phyloP scores from a whole-genome alignment of 1,140 invertebrate species.

The Bombus sibiricus region DNA sequence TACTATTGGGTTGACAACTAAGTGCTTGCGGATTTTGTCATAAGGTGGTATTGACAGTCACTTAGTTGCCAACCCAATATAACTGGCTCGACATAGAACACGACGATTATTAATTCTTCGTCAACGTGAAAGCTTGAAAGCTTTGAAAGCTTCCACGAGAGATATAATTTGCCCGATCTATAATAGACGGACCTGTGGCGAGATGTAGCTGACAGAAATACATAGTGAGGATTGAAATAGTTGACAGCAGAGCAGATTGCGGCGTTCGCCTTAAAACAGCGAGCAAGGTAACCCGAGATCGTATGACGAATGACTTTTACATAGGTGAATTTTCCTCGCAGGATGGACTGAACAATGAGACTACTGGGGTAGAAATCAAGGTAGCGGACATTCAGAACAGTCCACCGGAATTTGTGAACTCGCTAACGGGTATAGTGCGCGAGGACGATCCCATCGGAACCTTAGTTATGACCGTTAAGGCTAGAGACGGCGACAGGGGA shows the following conservation, averaged over 20 bases:
- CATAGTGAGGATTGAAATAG: not conserved
- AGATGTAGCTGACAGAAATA: not conserved
- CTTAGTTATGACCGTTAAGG: conserved; percentile 90
- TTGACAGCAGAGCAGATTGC: not conserved
- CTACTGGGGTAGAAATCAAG: conserved; percentile 88
- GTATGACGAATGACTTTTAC: conserved; percentile 22
- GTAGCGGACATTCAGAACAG: conserved; percentile 92
- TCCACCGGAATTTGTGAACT: conserved; percentile 91
- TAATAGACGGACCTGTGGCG: not conserved
- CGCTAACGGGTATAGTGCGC: conserved; percentile 90
- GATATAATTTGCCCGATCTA: not conserved
- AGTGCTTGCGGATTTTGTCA: too few relatives aligned
- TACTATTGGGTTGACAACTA: too few relatives aligned
- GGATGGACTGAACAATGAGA: conserved; percentile 91
- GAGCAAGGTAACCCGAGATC: not conserved
- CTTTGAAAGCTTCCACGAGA: not conserved
- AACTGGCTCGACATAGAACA: too few relatives aligned
- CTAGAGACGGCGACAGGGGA: conserved; percentile 91
- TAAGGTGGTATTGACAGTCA: too few relatives aligned
- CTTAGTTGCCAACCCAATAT: too few relatives aligned
- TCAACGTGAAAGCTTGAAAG: not conserved
- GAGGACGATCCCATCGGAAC: conserved; percentile 94
- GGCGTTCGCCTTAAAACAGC: not conserved
- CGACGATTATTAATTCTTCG: too few relatives aligned
- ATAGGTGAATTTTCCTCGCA: conserved; percentile 76